Percentiles rank a stretch among this genome's conserved stretches.
phyloP scores from a whole-genome alignment of 2,797 vertebrate genomes.

The Pipistrellus kuhlii region DNA sequence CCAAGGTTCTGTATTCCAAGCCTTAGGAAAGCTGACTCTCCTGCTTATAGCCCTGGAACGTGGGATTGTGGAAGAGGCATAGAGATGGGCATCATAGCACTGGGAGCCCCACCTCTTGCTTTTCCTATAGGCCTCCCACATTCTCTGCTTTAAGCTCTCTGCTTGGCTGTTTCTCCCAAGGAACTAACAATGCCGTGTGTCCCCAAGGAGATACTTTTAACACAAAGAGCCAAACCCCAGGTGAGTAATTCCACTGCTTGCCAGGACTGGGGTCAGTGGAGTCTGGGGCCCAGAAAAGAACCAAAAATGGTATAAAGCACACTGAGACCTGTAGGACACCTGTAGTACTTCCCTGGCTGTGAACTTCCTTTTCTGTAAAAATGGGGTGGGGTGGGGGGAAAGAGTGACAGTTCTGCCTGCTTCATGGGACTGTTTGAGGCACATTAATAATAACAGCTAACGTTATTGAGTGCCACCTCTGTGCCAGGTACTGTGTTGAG shows the following conservation, averaged over 20 bases:
- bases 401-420: neutral
- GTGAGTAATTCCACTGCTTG: neutral
- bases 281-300: neutral
- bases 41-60: constrained; percentile 3
- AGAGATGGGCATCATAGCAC: neutral
- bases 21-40: neutral
- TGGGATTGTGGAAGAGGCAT: neutral
- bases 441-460: neutral
- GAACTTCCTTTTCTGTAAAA: constrained; percentile 45
- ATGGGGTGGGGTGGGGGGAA: too few relatives aligned
- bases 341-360: neutral
- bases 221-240: constrained; percentile 35
- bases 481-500: neutral
- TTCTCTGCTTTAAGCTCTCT: constrained; percentile 59
- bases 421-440: neutral
- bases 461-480: neutral
- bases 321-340: neutral
- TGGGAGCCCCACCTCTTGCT: neutral
- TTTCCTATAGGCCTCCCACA: constrained; percentile 1
- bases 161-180: constrained; percentile 55
- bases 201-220: constrained; percentile 23
- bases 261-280: neutral
- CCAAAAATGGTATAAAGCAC: neutral
- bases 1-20: neutral
- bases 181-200: constrained; percentile 22